Evolutionary conservation across 2,113 vertebrate genomes (phyloP).

Genomic region (Clarias batrachus): DNA sequence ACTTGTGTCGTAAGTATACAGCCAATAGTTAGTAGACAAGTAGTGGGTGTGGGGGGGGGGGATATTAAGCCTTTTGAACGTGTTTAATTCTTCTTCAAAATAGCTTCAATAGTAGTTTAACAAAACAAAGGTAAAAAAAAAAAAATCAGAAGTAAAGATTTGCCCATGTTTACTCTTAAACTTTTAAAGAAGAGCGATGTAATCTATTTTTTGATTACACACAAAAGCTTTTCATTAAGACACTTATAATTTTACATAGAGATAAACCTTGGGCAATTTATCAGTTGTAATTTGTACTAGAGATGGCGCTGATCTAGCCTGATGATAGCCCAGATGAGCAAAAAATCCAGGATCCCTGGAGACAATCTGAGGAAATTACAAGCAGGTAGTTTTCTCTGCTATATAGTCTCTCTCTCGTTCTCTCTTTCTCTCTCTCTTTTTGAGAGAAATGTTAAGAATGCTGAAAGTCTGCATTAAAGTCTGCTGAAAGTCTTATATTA

Average conservation of each 20-base stretch:
- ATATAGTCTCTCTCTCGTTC: neutral
- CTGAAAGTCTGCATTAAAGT: constrained; percentile 19
- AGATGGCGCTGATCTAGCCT: neutral
- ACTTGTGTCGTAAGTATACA: neutral
- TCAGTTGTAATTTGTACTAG: neutral
- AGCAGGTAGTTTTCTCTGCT: neutral
- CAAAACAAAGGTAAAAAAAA: neutral
- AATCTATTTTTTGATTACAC: neutral
- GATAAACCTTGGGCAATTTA: neutral
- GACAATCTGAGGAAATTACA: neutral
- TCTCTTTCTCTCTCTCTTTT: neutral
- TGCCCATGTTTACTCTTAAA: neutral
- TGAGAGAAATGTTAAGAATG: constrained; percentile 8
- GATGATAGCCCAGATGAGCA: neutral
- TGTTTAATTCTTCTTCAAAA: neutral
- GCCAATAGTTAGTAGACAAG: neutral
- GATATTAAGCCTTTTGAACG: neutral
- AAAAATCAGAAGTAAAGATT: neutral
- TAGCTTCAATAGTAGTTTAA: neutral
- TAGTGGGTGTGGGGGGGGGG: neutral
- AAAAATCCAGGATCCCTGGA: neutral
- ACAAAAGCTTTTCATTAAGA: neutral
- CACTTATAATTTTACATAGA: neutral
- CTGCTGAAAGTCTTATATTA: constrained; percentile 24
- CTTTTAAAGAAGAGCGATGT: too few relatives aligned